Evolutionary conservation across 2,888 invertebrate species (phyloP).

Genomic region (Athripsodes cinereus): DNA sequence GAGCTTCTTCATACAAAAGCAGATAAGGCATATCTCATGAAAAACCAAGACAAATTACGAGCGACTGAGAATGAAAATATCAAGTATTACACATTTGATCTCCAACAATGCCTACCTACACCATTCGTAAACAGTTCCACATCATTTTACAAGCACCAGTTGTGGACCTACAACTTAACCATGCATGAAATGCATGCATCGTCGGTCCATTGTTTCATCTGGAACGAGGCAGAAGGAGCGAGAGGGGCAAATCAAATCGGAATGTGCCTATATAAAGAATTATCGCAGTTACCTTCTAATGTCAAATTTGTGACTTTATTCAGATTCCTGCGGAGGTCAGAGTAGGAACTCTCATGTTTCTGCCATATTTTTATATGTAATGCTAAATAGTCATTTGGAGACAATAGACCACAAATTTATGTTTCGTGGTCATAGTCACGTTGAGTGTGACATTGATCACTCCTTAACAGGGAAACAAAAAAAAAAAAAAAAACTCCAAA

Average conservation of each 20-base stretch:
- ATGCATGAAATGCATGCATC: neutral
- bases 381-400: neutral
- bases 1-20: neutral
- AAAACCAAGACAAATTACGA: neutral
- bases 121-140: neutral
- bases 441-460: neutral
- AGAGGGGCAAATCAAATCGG: neutral
- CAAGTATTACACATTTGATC: neutral
- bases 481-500: neutral
- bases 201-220: neutral
- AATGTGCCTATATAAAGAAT: neutral
- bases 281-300: neutral
- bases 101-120: neutral
- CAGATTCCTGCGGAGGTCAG: neutral
- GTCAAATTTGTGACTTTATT: neutral
- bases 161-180: conserved; percentile 2
- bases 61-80: conserved; percentile 1
- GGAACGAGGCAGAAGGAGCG: neutral
- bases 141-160: neutral
- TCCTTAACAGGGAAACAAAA: neutral
- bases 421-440: neutral
- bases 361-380: neutral
- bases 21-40: neutral
- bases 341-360: conserved; percentile 1
- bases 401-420: neutral